These are phyloP conservation scores for Pinctada fucata DNA, from an alignment of 2,888 invertebrate species.

Conservation along the genomic window DNA sequence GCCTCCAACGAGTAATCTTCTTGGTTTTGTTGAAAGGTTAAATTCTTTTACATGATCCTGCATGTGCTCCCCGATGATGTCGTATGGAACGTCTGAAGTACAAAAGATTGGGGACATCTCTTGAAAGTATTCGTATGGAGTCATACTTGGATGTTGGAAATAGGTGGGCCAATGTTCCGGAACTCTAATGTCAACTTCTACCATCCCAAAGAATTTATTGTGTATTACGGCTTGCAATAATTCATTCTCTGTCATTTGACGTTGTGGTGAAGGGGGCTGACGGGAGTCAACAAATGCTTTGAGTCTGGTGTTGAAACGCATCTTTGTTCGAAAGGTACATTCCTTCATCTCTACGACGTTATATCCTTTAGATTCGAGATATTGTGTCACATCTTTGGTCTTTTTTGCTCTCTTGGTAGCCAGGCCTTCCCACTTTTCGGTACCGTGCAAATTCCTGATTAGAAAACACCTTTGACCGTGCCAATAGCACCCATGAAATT, in stretches of 20 bases:
- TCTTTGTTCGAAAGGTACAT: not conserved
- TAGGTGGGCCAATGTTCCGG: constrained; percentile 28
- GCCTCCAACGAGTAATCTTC: constrained; percentile 38
- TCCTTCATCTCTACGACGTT: constrained; percentile 13
- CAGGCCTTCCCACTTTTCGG: not conserved
- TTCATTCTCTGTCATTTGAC: constrained; percentile 16
- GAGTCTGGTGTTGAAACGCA: not conserved
- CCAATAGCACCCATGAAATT: constrained; percentile 31
- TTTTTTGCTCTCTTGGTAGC: not conserved
- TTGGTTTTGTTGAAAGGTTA: constrained; percentile 10
- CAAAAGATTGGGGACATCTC: constrained; percentile 20
- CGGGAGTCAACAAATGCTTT: constrained; percentile 1
- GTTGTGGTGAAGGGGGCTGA: constrained; percentile 15
- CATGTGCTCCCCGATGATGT: constrained; percentile 15
- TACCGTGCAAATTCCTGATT: not conserved
- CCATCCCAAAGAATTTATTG: constrained; percentile 30
- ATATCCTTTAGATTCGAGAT: not conserved
- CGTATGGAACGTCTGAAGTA: constrained; percentile 12
- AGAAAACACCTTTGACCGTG: constrained; percentile 26
- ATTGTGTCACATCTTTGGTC: not conserved
- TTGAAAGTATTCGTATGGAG: constrained; percentile 10
- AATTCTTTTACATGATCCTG: constrained; percentile 14
- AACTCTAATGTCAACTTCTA: constrained; percentile 14
- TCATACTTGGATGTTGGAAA: not conserved
- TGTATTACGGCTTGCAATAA: constrained; percentile 33